Percentiles rank a stretch among this genome's conserved stretches.
Evolutionary conservation across 1,140 invertebrate species (phyloP).

Genomic region (Parasteatoda tepidariorum): DNA sequence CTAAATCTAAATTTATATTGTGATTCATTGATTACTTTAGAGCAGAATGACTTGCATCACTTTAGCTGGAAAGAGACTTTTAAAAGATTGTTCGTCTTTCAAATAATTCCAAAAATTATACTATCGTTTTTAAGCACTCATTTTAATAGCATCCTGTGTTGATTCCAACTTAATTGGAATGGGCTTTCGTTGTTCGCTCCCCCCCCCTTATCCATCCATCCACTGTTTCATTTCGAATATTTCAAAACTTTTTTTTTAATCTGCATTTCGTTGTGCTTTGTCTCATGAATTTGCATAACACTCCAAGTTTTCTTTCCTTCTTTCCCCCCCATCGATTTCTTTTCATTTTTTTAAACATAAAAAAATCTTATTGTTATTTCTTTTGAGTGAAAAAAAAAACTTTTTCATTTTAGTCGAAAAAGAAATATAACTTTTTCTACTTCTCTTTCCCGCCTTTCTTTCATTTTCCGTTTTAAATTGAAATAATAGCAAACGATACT

Average conservation of each 20-base stretch:
- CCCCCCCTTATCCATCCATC: background rate
- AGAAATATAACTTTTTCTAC: constrained; percentile 27
- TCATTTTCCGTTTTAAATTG: constrained; percentile 25
- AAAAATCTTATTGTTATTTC: background rate
- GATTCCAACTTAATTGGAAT: constrained; percentile 54
- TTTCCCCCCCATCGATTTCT: background rate
- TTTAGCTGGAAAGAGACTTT: background rate
- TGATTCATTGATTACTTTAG: too few relatives aligned
- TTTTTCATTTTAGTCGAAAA: constrained; percentile 1
- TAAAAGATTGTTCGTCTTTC: background rate
- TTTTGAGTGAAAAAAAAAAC: background rate
- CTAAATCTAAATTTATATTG: too few relatives aligned
- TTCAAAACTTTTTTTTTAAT: constrained; percentile 9
- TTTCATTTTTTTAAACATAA: background rate
- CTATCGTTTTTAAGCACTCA: constrained; percentile 7
- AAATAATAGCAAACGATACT: background rate
- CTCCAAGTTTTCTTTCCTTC: constrained; percentile 15
- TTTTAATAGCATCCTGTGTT: constrained; percentile 49
- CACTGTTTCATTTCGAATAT: background rate
- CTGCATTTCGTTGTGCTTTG: constrained; percentile 30
- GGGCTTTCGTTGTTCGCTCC: constrained; percentile 31
- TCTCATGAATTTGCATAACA: constrained; percentile 51
- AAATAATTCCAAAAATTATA: constrained; percentile 21
- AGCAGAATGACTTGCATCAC: background rate
- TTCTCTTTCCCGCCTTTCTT: constrained; percentile 4